phyloP scores from a whole-genome alignment of 2,888 invertebrate genomes.

The Agonopterix arenella region DNA sequence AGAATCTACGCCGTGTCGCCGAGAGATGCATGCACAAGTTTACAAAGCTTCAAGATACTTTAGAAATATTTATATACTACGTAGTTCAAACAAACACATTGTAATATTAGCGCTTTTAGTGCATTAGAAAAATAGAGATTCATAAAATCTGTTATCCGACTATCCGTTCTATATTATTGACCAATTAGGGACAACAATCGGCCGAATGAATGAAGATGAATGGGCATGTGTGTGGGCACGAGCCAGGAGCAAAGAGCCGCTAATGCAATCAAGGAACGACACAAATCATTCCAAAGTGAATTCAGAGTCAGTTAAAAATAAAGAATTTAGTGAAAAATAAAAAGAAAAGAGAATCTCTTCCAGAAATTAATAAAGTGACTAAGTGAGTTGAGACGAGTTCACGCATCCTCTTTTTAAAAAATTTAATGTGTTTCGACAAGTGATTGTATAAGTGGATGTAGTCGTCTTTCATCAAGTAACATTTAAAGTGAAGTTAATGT shows the following conservation, averaged over 20 bases:
- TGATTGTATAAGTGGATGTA: slow-evolving; percentile 24
- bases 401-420: slow-evolving; percentile 30
- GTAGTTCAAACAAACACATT: no score
- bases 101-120: no score
- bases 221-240: slow-evolving; percentile 21
- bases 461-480: slow-evolving; percentile 24
- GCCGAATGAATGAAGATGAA: slow-evolving; percentile 6
- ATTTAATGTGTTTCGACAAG: background rate
- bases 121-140: background rate
- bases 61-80: no score
- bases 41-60: no score
- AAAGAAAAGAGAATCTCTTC: slow-evolving; percentile 18
- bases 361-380: slow-evolving; percentile 51
- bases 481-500: slow-evolving; percentile 26
- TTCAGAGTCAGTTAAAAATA: slow-evolving; percentile 14
- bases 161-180: background rate
- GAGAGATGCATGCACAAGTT: no score
- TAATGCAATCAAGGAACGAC: slow-evolving; percentile 33
- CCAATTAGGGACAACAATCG: background rate
- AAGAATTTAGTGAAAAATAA: slow-evolving; percentile 16
- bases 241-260: slow-evolving; percentile 23
- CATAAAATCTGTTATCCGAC: no score
- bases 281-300: slow-evolving; percentile 46
- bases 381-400: slow-evolving; percentile 34
- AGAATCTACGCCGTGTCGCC: no score